phyloP scores from a whole-genome alignment of 2,113 vertebrate species.

The Psilopogon haemacephalus region DNA sequence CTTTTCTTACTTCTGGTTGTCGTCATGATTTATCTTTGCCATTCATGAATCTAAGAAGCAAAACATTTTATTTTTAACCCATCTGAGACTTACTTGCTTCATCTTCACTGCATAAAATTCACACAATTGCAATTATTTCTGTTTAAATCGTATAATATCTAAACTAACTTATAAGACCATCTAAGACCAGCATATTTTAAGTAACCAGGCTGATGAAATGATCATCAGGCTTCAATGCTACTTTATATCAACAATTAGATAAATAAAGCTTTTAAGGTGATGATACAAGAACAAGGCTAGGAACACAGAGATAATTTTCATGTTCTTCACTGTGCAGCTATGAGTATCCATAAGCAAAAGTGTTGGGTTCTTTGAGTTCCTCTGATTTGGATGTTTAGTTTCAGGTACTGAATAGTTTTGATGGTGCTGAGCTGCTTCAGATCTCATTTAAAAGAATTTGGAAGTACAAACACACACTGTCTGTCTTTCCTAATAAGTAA shows the following conservation, averaged over 20 bases:
- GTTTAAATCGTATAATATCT: background rate
- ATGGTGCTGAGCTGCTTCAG: background rate
- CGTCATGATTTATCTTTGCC: constrained; percentile 18
- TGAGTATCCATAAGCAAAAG: background rate
- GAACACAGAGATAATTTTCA: background rate
- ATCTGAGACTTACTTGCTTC: background rate
- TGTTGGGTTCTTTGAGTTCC: background rate
- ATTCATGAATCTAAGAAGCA: background rate
- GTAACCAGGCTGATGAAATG: constrained; percentile 52
- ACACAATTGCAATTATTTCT: background rate
- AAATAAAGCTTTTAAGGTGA: constrained; percentile 17
- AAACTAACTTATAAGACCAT: background rate
- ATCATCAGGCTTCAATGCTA: background rate
- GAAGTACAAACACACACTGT: background rate
- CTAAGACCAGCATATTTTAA: background rate
- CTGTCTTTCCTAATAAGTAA: background rate
- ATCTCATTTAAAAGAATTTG: background rate
- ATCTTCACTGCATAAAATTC: background rate
- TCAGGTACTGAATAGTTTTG: background rate
- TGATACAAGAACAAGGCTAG: background rate
- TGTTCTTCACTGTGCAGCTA: background rate
- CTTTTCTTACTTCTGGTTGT: background rate
- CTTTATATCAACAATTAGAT: constrained; percentile 15
- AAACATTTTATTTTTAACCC: background rate
- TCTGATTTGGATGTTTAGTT: background rate